Base-by-base conservation (phyloP, 2,888 invertebrate genomes). In the Drymonia ruficornis region DNA sequence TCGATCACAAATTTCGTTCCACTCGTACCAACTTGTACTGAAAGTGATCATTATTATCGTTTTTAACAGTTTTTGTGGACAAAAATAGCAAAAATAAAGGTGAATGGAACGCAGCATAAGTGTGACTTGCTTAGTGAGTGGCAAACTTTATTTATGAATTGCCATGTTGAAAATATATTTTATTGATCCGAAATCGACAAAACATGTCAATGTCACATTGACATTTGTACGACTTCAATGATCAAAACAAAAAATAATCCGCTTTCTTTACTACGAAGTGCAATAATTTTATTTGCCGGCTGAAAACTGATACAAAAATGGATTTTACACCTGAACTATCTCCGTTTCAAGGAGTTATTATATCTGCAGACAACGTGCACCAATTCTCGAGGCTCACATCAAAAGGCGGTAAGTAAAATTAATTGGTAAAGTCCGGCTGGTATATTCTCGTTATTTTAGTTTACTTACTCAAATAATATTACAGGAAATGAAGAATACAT, bases 401-500 rank as follows among this genome's bases (percentile, higher is more conserved):
- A 13, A 86, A 74, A 78, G 90, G 89, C 73, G 91, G 91, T 91
- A 82, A 77, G 65, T 52, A 29, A 36, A 12, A 7, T 48, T 53
- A 9, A 31, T 16, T 42, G 51, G 29, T 40, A n/a, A n/a, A n/a
- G n/a, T n/a, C n/a, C n/a, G n/a, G n/a, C n/a, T 23, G 15, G n/a
- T 19, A 28, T 9, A 11, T 31, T 12, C 31, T 12, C 31, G 3
- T 31, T 12, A 11, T 31, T 31, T 9, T 43, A 36, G 16, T 36
- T 6, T 23, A 15, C 31, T 23, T 23, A 23, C 23, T 23, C 23
- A 23, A 23, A 23, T 23, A 23, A 23, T 23, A 6, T 83, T 86
- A 44, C 72, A 92, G 92, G 91, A 2, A 89, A 91, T 76, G 88
- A 91, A 79, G 84, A 87, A 6, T 77, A 83, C 72, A 79, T 91